Base-by-base conservation (phyloP, 2,888 invertebrate species). In the Agrotis segetum region DNA sequence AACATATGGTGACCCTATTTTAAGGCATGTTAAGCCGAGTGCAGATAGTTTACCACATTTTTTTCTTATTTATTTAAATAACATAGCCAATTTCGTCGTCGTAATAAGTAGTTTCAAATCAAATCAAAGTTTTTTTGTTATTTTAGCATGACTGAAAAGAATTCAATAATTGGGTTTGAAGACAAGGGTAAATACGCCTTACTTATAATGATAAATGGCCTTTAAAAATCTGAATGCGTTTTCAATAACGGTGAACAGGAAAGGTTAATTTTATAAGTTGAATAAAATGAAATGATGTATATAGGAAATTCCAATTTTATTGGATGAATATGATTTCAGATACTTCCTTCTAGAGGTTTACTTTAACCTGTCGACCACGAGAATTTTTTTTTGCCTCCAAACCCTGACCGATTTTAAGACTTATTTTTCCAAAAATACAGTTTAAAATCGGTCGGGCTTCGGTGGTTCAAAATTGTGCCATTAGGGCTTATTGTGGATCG, bases 1-100 rank as follows among this genome's bases (percentile, higher is more conserved):
- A 69, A 72, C 83, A 83, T 77, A 67, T 85, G 84, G 84, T 74
- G 80, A 73, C 84, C 84, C 82, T 75, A 82, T 80, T 83, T 29
- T 14, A 56, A 64, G 55, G 70, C 49, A 5, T 52, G 71, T 65
- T 67, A 70, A 53, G 50, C 59, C 11, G 63, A 67, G 47, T 56
- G 21, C 65, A 63, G 55, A 49, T 68, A 21, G 17, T 63, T 63
- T 16, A 6, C 16, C 2, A 52, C 11, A 52, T 16, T 34, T 34
- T 40, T 11, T 56, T 14, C 2, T 56, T 59, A 34, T 65, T 71
- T 53, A n/a, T 21, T 52, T 17, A 24, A n/a, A 21, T 6, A 14
- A 2, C 24, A 16, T 46, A 24, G 44, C 11, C 44, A 53, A 14
- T 11, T 16, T 40, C n/a, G 1, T 52, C 21, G 21, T 53, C n/a